Percentiles rank a stretch among this genome's conserved stretches.
Evolutionary conservation across 2,888 invertebrate species (phyloP).

Genomic region (Notocelia uddmanniana): DNA sequence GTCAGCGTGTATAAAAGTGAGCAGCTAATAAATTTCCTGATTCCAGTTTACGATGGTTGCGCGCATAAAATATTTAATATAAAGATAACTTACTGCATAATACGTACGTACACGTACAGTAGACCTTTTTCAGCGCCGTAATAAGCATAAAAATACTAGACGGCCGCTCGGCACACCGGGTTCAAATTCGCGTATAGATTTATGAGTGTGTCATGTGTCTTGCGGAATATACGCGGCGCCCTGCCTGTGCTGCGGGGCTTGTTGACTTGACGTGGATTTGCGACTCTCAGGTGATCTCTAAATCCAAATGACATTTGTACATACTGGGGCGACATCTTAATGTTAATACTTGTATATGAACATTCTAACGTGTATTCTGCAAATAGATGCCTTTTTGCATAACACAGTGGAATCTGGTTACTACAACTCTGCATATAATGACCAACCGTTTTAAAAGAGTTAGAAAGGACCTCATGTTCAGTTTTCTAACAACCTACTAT

Average conservation of each 20-base stretch:
- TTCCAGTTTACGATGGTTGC: slow-evolving; percentile 30
- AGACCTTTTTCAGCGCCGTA: slow-evolving; percentile 36
- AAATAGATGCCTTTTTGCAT: neutral
- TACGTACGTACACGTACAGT: neutral
- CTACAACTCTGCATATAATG: too few relatives aligned
- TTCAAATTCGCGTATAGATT: slow-evolving; percentile 74
- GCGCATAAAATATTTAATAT: slow-evolving; percentile 35
- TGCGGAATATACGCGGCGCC: slow-evolving; percentile 22
- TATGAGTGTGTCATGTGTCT: slow-evolving; percentile 64
- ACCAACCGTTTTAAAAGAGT: too few relatives aligned
- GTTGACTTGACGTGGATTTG: slow-evolving; percentile 26
- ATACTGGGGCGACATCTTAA: neutral
- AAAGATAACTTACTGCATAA: slow-evolving; percentile 25
- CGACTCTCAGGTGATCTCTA: slow-evolving; percentile 33
- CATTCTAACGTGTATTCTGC: neutral
- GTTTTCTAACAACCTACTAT: too few relatives aligned
- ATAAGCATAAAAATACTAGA: slow-evolving; percentile 60
- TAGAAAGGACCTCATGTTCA: too few relatives aligned
- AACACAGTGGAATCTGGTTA: too few relatives aligned
- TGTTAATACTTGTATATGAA: neutral
- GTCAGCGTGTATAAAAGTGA: slow-evolving; percentile 14
- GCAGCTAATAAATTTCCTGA: slow-evolving; percentile 31
- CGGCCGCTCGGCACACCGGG: slow-evolving; percentile 55
- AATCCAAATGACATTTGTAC: slow-evolving; percentile 12
- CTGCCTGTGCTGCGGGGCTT: slow-evolving; percentile 9